Percentiles rank a stretch among this genome's conserved stretches.
Conservation (phyloP, 2,113 vertebrate species). For the Pelmatolapia mariae region DNA sequence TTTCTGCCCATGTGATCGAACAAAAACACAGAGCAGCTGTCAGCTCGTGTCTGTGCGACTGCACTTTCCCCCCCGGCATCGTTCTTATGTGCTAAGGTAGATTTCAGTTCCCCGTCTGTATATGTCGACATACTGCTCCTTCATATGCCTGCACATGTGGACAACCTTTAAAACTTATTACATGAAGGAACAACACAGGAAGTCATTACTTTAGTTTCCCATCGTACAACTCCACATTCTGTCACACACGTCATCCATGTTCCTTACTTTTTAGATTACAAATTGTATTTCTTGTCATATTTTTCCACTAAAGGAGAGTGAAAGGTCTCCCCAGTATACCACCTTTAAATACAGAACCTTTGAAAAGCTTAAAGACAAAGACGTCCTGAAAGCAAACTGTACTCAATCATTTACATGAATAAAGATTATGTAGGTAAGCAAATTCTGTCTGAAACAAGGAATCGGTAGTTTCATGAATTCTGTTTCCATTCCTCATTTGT, state of each 20-base stretch:
- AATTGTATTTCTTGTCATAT: background rate
- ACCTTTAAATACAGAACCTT: background rate
- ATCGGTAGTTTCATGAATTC: accelerated
- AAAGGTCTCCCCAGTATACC: background rate
- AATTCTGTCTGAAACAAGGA: background rate
- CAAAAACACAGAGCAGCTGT: background rate
- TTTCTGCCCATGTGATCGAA: conserved; percentile 15
- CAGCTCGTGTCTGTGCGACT: background rate
- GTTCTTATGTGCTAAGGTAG: background rate
- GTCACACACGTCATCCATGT: background rate
- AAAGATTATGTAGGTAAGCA: background rate
- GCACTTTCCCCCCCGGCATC: accelerated
- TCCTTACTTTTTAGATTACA: background rate
- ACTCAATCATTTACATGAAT: background rate
- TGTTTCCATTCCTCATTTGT: background rate
- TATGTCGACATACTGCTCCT: background rate
- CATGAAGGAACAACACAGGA: background rate
- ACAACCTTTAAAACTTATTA: background rate
- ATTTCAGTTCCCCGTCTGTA: accelerated
- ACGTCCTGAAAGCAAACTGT: background rate
- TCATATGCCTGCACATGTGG: background rate
- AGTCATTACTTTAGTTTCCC: background rate
- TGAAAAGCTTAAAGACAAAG: background rate
- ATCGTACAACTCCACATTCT: background rate
- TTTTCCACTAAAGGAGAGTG: background rate